Conservation (phyloP, 2,797 vertebrate genomes). For the Phoeniculus purpureus region DNA sequence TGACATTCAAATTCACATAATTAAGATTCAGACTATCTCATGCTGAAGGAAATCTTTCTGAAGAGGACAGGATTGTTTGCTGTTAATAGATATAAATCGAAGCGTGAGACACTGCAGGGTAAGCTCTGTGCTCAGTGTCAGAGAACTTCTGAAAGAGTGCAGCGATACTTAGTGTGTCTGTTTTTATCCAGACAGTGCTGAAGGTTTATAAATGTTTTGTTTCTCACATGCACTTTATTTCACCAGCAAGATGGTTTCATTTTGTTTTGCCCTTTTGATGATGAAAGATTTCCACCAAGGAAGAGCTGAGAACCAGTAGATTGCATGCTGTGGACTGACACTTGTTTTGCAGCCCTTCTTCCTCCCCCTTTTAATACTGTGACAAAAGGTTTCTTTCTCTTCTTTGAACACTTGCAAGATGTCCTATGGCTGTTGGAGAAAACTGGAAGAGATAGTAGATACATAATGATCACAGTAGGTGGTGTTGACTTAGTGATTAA, state of each 20-base stretch:
- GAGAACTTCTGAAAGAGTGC: background rate
- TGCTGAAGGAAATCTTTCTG: background rate
- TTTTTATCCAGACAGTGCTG: background rate
- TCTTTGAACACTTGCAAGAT: constrained; percentile 63
- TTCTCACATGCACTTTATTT: accelerated
- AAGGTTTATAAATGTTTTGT: background rate
- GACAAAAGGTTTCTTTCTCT: constrained; percentile 63
- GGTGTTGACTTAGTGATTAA: constrained; percentile 59
- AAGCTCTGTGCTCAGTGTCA: background rate
- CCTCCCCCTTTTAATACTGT: background rate
- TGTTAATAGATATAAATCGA: background rate
- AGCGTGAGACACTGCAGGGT: background rate
- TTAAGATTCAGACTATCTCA: background rate
- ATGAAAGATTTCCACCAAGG: background rate
- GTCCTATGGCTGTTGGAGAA: constrained; percentile 59
- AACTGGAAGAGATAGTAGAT: constrained; percentile 59
- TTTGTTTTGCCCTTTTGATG: background rate
- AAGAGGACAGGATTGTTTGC: background rate
- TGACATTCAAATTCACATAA: background rate
- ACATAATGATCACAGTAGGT: constrained; percentile 59
- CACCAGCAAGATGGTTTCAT: background rate
- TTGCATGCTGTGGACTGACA: background rate
- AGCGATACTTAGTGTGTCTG: background rate
- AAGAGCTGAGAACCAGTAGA: background rate
- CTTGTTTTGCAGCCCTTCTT: background rate